These are phyloP conservation scores for Regulus satrapa DNA, from an alignment of 2,113 vertebrate genomes.

Conservation along the genomic window DNA sequence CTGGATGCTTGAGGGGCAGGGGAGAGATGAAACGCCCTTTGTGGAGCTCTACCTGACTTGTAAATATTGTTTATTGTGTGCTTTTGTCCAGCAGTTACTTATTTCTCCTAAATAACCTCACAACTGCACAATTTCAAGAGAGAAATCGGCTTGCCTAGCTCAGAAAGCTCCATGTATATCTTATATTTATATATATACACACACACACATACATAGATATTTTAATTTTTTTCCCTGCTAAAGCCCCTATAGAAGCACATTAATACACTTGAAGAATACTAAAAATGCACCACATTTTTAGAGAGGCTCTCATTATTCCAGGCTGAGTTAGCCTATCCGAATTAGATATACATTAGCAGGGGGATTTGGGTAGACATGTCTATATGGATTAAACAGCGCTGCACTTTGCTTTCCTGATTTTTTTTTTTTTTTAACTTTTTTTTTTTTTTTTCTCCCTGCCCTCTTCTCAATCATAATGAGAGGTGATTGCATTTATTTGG, in stretches of 20 bases:
- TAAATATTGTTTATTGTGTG: not conserved
- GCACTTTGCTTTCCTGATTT: slow-evolving; percentile 2
- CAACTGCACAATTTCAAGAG: not conserved
- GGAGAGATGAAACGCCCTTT: not conserved
- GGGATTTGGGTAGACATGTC: slow-evolving; percentile 61
- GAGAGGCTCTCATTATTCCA: slow-evolving; percentile 38
- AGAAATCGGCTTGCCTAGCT: not conserved
- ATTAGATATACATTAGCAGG: slow-evolving; percentile 57
- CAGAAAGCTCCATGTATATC: not conserved
- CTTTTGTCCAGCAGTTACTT: not conserved
- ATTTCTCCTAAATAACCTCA: not conserved
- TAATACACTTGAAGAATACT: slow-evolving; percentile 24
- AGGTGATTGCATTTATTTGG: slow-evolving; percentile 59
- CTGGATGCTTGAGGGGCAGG: not conserved
- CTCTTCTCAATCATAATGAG: slow-evolving; percentile 20
- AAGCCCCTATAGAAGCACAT: not conserved
- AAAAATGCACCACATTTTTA: slow-evolving; percentile 32
- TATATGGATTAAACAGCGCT: slow-evolving; percentile 63
- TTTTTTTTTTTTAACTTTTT: not conserved
- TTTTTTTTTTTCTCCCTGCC: not conserved
- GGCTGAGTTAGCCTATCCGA: slow-evolving; percentile 47
- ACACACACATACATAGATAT: not conserved
- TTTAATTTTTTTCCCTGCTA: not conserved
- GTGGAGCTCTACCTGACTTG: not conserved
- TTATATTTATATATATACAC: not conserved